phyloP scores from a whole-genome alignment of 2,797 vertebrate species.

The Acridotheres tristis region DNA sequence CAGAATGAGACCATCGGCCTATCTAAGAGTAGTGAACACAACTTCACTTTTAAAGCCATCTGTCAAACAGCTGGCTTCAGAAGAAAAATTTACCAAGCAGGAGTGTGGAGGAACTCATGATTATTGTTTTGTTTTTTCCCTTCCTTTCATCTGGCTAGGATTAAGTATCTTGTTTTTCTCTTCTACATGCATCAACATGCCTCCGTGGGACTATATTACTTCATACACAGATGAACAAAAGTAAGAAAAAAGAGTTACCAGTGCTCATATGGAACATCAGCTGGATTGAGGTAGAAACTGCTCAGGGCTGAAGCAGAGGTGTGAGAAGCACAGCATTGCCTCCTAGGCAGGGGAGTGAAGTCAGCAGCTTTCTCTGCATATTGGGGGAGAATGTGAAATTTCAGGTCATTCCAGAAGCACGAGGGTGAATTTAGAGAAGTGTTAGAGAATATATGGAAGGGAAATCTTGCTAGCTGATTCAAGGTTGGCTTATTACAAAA shows the following conservation, averaged over 20 bases:
- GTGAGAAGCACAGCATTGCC: background rate
- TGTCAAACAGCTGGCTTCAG: conserved; percentile 50
- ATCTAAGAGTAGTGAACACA: background rate
- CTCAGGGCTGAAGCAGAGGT: background rate
- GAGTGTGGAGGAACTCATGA: conserved; percentile 11
- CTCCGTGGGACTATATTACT: conserved; percentile 26
- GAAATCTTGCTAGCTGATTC: conserved; percentile 6
- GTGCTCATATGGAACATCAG: background rate
- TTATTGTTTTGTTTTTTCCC: background rate
- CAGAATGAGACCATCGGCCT: background rate
- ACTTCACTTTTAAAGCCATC: conserved; percentile 37
- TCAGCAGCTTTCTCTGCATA: background rate
- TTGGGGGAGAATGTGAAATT: background rate
- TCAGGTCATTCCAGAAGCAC: background rate
- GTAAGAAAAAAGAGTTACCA: background rate
- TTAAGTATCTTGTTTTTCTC: conserved; percentile 57
- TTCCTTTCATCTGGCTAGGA: conserved; percentile 53
- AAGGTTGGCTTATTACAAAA: conserved; percentile 22
- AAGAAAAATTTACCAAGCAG: conserved; percentile 19
- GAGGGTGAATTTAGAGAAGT: background rate
- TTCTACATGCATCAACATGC: conserved; percentile 35
- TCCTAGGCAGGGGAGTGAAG: background rate
- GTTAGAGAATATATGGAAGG: background rate
- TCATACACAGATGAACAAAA: conserved; percentile 14
- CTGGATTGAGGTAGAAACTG: conserved; percentile 6